A percentile compares a stretch with the other conserved stretches of the same genome.
Evolutionary conservation across 2,888 invertebrate genomes (phyloP).

Genomic region (Schrankia costaestrigalis): DNA sequence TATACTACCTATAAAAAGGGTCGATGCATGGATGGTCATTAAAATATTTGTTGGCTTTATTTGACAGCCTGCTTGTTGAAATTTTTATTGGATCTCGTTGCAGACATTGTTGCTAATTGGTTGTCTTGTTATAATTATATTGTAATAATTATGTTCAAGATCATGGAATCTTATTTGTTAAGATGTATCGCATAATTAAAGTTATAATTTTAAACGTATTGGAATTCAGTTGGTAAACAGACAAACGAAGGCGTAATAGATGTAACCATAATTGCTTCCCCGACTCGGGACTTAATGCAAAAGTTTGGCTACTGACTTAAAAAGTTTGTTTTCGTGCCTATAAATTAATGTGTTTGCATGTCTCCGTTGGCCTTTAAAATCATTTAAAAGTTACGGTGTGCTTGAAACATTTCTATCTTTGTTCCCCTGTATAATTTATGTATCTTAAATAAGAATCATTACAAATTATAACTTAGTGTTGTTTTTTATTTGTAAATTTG

Average conservation of each 20-base stretch:
- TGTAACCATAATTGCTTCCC: slow-evolving; percentile 64
- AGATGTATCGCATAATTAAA: too few relatives aligned
- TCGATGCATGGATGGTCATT: slow-evolving; percentile 68
- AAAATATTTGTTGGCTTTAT: slow-evolving; percentile 78
- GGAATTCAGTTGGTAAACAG: slow-evolving; percentile 37
- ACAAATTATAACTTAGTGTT: too few relatives aligned
- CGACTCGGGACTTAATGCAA: slow-evolving; percentile 65
- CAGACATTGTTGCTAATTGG: slow-evolving; percentile 74
- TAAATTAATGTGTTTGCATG: slow-evolving; percentile 75
- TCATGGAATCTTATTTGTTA: too few relatives aligned
- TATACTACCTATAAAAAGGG: slow-evolving; percentile 73
- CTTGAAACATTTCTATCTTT: slow-evolving; percentile 21
- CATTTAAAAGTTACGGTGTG: slow-evolving; percentile 27
- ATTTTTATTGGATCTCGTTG: slow-evolving; percentile 61
- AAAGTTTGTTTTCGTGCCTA: slow-evolving; percentile 70
- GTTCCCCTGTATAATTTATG: slow-evolving; percentile 19
- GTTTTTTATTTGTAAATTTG: too few relatives aligned
- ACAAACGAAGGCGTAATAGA: slow-evolving; percentile 51
- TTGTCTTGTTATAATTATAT: slow-evolving; percentile 48
- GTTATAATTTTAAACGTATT: too few relatives aligned
- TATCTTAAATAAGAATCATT: slow-evolving; percentile 8
- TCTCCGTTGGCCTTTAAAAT: slow-evolving; percentile 52
- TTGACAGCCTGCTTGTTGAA: slow-evolving; percentile 67
- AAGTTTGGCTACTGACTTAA: slow-evolving; percentile 67
- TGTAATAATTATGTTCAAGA: slow-evolving; percentile 34